These are phyloP conservation scores for Oryzias sinensis DNA, from an alignment of 2,797 vertebrate species.

Conservation along the genomic window DNA sequence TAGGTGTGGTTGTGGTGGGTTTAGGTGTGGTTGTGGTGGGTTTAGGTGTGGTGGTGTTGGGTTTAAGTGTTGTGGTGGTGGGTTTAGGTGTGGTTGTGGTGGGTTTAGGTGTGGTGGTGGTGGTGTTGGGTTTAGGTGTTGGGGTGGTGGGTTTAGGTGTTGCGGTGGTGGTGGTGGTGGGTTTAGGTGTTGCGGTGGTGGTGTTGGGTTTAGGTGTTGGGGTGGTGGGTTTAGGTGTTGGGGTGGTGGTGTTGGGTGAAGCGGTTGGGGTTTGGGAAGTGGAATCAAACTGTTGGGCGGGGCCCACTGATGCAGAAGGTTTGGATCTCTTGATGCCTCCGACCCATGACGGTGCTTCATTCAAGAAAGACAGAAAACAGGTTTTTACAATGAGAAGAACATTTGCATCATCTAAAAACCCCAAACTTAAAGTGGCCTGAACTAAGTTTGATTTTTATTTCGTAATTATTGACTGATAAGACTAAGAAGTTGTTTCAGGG, in stretches of 20 bases:
- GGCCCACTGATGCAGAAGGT: conserved; percentile 23
- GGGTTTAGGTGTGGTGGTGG: not conserved
- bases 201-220: not conserved
- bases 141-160: not conserved
- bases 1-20: not conserved
- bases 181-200: rapidly evolving
- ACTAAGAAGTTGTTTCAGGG: too few species aligned
- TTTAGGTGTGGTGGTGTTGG: not conserved
- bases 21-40: not conserved
- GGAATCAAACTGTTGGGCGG: conserved; percentile 29
- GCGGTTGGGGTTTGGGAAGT: too few species aligned
- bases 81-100: not conserved
- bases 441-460: too few species aligned
- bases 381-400: too few species aligned
- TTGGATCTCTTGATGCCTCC: not conserved
- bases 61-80: not conserved
- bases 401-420: too few species aligned
- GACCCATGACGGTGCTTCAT: conserved; percentile 44
- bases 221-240: not conserved
- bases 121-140: not conserved
- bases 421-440: too few species aligned
- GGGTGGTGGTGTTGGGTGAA: rapidly evolving
- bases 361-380: conserved; percentile 11
- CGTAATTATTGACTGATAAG: too few species aligned
- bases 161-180: rapidly evolving